Base-by-base conservation (phyloP, 2,888 invertebrate genomes). In the Zygaena filipendulae region DNA sequence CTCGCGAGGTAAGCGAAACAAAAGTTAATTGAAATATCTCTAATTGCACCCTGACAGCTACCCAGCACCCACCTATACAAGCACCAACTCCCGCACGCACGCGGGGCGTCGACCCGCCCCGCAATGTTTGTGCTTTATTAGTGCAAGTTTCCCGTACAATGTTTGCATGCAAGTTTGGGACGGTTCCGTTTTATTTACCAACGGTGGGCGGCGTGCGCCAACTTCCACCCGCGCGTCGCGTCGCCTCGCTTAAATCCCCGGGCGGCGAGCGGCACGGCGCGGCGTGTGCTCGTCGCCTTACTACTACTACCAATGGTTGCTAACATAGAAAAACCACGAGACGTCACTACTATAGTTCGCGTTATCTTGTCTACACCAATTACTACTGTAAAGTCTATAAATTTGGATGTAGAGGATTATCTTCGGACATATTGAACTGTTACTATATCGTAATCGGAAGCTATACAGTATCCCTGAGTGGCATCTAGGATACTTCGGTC, bases 51-150 rank as follows among this genome's bases (percentile, higher is more conserved):
- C 45, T 41, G 49, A 48, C 50, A 41, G 36, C 43, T 46, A 43
- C 47, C 41, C 36, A 35, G 36, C 42, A 36, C 44, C 50, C 50
- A 40, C 36, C 2, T 14, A n/a, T 26, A 26, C 20, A 13, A 26
- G 19, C n/a, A 3, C n/a, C 7, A 19, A 7, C 5, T 11, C 23
- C 10, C 27, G 30, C 27, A 19, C 36, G 33, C 46, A 40, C 36
- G 40, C 40, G 38, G 47, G 49, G 49, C 49, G 51, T 49, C 49
- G 47, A 48, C 49, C 38, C 47, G 46, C 41, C 41, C 61, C 66
- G 49, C 67, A 63, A 55, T 72, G 67, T 75, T 71, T 74, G 68
- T 52, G 55, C 61, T 67, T 67, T 72, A 70, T 74, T 70, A 68
- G 63, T 53, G 52, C 49, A 64, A 71, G 59, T 69, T 67, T 45